Base-by-base conservation (phyloP, 1,140 invertebrate species). In the Adoxophyes honmai region DNA sequence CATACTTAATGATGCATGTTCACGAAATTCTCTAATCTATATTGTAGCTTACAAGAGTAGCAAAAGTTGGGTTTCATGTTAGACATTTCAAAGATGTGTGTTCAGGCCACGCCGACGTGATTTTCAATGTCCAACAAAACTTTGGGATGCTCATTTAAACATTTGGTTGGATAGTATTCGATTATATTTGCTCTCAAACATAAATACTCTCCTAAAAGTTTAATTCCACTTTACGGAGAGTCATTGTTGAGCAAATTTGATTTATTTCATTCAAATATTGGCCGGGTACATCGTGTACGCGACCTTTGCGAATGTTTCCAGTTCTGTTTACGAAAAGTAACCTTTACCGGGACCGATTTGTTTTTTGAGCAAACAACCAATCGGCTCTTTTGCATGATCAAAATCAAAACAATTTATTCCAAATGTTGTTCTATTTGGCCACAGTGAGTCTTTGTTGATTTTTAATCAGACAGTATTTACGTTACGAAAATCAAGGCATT, bases 341-440 rank as follows among this genome's bases (percentile, higher is more conserved):
- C 18, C 18, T 44, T 10, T 11, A 6, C 42, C 21, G 21, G 6
- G 21, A 28, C 4, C 4, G 36, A 48, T 48, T 48, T 48, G 42
- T 48, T 48, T 48, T 28, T 33, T 33, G 4, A 48, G 42, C 11
- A 28, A 48, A 48, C 21, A 33, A 13, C 36, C 36, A 38, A 48
- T 48, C 42, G 42, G 42, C 11, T 44, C 39, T 44, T 48, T 48
- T 48, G 10, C n/a, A 48, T 11, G 18, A 28, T 28, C 10, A 48
- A 28, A 48, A 48, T 48, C 42, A 48, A 48, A 48, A 48, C 42
- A 33, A 48, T 48, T 48, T 48, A 48, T 48, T 48, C 28, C 18
- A 33, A 48, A 48, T 48, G 42, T 48, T 48, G 42, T 38, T 11
- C 10, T 48, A 48, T 48, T 48, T 48, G 21, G 42, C n/a, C 14